Percentiles rank a stretch among this genome's conserved stretches.
These are phyloP conservation scores for Nymphicus hollandicus DNA, from an alignment of 2,113 vertebrate genomes.

Conservation along the genomic window DNA sequence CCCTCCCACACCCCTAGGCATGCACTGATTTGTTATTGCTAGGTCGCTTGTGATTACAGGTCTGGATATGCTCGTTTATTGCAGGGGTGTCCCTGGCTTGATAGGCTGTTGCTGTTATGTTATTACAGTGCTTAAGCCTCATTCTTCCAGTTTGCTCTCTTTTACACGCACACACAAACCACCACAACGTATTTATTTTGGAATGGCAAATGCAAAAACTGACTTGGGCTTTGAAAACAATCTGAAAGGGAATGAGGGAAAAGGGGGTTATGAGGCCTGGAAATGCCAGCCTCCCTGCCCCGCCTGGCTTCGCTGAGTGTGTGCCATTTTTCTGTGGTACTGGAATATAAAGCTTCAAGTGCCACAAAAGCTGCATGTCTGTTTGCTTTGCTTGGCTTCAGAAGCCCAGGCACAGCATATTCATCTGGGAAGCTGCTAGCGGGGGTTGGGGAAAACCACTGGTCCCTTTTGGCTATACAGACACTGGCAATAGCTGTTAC, in stretches of 20 bases:
- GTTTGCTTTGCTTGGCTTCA: conserved; percentile 51
- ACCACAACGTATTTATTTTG: not conserved
- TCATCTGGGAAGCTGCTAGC: conserved; percentile 20
- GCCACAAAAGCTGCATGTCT: not conserved
- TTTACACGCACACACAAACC: not conserved
- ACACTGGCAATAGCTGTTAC: not conserved
- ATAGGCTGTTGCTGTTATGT: conserved; percentile 8
- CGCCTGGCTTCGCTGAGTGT: not conserved
- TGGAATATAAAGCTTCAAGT: not conserved
- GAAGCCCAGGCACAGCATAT: not conserved
- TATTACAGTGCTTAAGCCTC: conserved; percentile 24
- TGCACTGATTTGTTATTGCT: conserved; percentile 52
- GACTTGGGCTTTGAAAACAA: not conserved
- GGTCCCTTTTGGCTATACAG: not conserved
- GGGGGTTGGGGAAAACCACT: not conserved
- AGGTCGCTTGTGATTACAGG: conserved; percentile 48
- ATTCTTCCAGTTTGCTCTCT: not conserved
- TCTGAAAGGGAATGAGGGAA: not conserved
- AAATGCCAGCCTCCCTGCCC: not conserved
- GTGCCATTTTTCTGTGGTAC: conserved; percentile 8
- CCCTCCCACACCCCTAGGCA: conserved; percentile 34
- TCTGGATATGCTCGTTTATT: conserved; percentile 19
- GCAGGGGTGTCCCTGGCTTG: conserved; percentile 39
- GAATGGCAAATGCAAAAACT: not conserved
- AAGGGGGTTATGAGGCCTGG: not conserved